Evolutionary conservation across 2,113 vertebrate species (phyloP).

Genomic region (Speoplatyrhinus poulsoni): DNA sequence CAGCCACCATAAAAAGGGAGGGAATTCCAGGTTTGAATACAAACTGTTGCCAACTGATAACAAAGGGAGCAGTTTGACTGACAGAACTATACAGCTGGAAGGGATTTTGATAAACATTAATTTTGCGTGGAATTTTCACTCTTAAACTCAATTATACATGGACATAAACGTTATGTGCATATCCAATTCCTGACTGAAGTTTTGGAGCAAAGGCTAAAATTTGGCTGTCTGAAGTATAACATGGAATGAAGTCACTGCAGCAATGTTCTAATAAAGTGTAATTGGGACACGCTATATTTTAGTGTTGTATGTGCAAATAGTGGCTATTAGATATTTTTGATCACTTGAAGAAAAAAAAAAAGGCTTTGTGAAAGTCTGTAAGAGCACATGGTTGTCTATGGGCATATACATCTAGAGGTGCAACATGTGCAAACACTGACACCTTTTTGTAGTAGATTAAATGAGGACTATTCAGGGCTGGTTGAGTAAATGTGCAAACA

Average conservation of each 20-base stretch:
- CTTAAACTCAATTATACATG: neutral
- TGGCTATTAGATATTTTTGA: no score
- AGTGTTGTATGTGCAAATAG: no score
- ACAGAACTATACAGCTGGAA: constrained; percentile 31
- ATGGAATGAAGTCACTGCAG: no score
- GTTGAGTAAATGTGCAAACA: constrained; percentile 26
- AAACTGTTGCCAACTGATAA: constrained; percentile 27
- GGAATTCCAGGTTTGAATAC: constrained; percentile 9
- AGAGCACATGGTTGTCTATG: no score
- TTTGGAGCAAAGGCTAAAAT: no score
- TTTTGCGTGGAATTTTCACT: neutral
- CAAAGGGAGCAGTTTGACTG: constrained; percentile 19
- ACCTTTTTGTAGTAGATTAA: constrained; percentile 36
- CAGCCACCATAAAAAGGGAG: constrained; percentile 1
- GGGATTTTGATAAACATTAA: constrained; percentile 29
- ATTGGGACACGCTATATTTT: no score
- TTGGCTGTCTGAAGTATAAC: no score
- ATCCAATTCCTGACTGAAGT: neutral
- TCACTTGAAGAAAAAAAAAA: no score
- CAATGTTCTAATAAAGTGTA: no score
- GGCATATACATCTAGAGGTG: no score
- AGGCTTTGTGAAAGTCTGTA: no score
- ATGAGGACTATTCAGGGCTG: neutral
- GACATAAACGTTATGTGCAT: neutral
- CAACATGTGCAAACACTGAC: constrained; percentile 40